Evolutionary conservation across 2,797 vertebrate genomes (phyloP), one percentile per base, ranked within the genome.

Genomic region (Mareca strepera): DNA sequence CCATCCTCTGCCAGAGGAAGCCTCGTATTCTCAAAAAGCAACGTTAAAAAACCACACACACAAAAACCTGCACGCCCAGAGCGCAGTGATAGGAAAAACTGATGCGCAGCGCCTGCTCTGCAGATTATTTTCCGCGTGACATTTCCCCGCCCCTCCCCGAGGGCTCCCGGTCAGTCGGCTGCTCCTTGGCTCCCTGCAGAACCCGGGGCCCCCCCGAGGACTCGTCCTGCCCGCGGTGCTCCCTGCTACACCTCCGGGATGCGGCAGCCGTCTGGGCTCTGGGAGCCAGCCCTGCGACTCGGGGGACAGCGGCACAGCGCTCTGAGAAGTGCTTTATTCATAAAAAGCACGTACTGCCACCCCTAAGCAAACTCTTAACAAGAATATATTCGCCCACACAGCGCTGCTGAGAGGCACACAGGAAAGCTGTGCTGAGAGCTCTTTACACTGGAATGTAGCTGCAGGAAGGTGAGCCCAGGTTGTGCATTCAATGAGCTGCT

Each of bases 211-310:
- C 0, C 0, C 1, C 25, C 17, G 46, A 33, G 67, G 70, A 35
- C 10, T 28, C 0, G 1, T 50, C 48, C 39, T 35, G 23, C 62
- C 52, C 0, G 0, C 6, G 0, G 0, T 2, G 29, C 92, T 44
- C 66, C n/a, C 11, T 21, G 76, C 50, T 52, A 28, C 11, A 2
- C 0, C 0, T 58, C 14, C 28, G 14, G 48, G 23, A 7, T 31
- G 55, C n/a, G 2, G 3, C 23, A 52, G 90, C 28, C 3, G 0
- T 31, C 72, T 28, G 73, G 46, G 52, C 60, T 72, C 5, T 48
- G 58, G 66, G 62, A 22, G 2, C 11, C 91, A 53, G 81, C 58
- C 67, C 80, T 68, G 14, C 7, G 2, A 17, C 59, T 29, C 15
- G 6, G 39, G 3, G n/a, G 37, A 48, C 60, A 31, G 23, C 44